Base-by-base conservation (phyloP, 2,888 invertebrate species). In the Acrobasis suavella region DNA sequence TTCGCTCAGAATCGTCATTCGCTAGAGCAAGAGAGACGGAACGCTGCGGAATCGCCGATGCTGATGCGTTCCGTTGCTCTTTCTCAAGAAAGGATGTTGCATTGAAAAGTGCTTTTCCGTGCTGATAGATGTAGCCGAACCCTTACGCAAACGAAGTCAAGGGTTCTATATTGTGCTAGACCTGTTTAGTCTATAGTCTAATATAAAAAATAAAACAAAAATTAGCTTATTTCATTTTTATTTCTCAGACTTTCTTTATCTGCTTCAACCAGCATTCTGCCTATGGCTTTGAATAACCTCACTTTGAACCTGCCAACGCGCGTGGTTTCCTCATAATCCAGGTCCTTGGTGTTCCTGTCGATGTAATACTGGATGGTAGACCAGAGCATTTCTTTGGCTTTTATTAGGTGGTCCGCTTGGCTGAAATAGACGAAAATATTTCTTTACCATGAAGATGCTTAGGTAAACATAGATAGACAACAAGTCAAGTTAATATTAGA, bases 361-460 rank as follows among this genome's bases (percentile, higher is more conserved):
- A 94, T 82, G 69, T 91, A 87, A 68, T 93, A 94, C 5, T 91
- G 73, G 9, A 93, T 81, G 1, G 93, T 82, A 6, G 73, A 77
- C 91, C 93, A 93, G 2, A 94, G 74, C 78, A 92, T 86, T 68
- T 92, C 85, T 16, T 92, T 84, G 0, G 91, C 81, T 68, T 86
- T 79, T 0, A 93, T 61, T 7, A 94, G 74, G 7, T 70, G 50
- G 3, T 86, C 75, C 0, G 93, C 93, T 81, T 93, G 89, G 42
- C 95, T 95, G 86, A 55, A 92, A 92, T 68, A 69, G 65, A 65
- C n/a, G 50, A 65, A 17, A 39, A 32, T 7, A 8, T 6, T 22
- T 2, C 8, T 32, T 32, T 32, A 8, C 32, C 7, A 32, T 2
- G 22, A 22, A 22, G 22, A 22, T 2, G 3, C 22, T 22, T 22